Conservation (phyloP, 1,140 invertebrate species). For the Eufriesea mexicana region DNA sequence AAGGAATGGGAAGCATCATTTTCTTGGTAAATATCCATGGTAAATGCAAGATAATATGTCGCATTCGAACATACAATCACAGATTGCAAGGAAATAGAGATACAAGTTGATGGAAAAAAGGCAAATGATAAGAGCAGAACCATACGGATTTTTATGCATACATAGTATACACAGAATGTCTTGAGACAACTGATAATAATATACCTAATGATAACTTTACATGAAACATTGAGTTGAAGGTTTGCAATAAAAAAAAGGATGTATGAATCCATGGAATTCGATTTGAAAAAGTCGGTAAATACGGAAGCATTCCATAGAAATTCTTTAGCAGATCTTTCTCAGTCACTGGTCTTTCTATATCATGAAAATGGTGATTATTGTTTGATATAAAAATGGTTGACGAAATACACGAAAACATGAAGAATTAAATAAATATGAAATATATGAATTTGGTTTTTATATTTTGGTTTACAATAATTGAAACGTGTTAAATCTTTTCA, state of each 20-base stretch:
- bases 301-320: background rate
- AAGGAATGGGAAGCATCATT: background rate
- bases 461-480: no score
- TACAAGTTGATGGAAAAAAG: background rate
- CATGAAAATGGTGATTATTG: background rate
- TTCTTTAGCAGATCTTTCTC: background rate
- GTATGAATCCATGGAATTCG: background rate
- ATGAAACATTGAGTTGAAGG: background rate
- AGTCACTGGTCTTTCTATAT: no score
- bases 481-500: no score
- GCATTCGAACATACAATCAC: background rate
- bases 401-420: background rate
- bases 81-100: background rate
- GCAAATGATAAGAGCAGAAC: background rate
- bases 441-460: no score
- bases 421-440: background rate
- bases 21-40: background rate
- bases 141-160: background rate
- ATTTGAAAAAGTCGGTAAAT: background rate
- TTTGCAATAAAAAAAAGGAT: background rate
- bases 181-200: background rate
- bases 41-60: slow-evolving; percentile 1
- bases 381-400: background rate
- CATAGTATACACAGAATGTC: no score
- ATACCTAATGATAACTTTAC: background rate